phyloP scores from a whole-genome alignment of 2,888 invertebrate genomes.

The Colletes collaris region DNA sequence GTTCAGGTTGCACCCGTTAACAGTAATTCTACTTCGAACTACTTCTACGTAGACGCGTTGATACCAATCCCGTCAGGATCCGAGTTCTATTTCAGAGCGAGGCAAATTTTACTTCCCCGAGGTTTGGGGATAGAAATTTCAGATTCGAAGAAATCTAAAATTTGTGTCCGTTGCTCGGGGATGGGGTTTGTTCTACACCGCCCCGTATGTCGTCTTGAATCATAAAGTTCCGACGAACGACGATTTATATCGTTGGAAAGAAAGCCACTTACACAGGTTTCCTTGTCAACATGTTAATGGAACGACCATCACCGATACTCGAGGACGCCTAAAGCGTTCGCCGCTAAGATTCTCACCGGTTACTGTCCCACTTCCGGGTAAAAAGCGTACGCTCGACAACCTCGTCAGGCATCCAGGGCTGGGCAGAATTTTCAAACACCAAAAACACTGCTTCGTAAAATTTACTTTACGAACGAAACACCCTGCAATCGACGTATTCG shows the following conservation, averaged over 20 bases:
- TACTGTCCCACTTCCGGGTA: constrained; percentile 2
- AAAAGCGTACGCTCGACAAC: constrained; percentile 12
- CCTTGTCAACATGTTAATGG: background rate
- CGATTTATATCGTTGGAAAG: too few species aligned
- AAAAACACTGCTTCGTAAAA: too few species aligned
- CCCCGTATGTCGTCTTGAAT: too few species aligned
- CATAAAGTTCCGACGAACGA: too few species aligned
- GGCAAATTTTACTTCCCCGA: too few species aligned
- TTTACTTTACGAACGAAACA: background rate
- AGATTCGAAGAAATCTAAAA: too few species aligned
- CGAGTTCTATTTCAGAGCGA: background rate
- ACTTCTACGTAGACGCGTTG: constrained; percentile 23
- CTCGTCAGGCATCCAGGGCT: background rate
- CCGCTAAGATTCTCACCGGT: background rate
- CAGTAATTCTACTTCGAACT: constrained; percentile 28
- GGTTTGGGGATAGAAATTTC: too few species aligned
- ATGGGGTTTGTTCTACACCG: too few species aligned
- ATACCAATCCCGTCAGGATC: background rate
- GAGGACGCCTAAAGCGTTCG: background rate
- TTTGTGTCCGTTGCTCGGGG: too few species aligned
- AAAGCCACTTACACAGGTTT: too few species aligned
- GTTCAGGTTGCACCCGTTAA: constrained; percentile 18
- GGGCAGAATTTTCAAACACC: too few species aligned
- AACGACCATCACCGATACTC: background rate
- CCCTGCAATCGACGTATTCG: too few species aligned